A percentile compares a stretch with the other conserved stretches of the same genome.
Conservation (phyloP, 2,888 invertebrate genomes). For the Leptogaster cylindrica region DNA sequence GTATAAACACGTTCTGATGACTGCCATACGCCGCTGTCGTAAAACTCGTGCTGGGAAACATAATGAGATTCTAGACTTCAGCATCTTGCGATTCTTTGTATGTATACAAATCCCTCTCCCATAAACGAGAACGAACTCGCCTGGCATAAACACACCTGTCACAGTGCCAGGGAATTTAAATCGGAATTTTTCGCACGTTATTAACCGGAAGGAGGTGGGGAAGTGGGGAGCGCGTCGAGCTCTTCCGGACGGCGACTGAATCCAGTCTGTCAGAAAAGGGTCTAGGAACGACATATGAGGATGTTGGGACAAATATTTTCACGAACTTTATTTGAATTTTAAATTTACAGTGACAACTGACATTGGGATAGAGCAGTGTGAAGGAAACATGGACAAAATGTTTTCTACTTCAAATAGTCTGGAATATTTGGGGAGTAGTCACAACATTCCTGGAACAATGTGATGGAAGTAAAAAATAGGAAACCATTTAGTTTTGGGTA, state of each 20-base stretch:
- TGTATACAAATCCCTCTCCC: slow-evolving; percentile 6
- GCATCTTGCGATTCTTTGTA: background rate
- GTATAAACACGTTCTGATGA: slow-evolving; percentile 77
- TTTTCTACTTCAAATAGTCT: slow-evolving; percentile 40
- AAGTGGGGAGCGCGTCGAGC: slow-evolving; percentile 19
- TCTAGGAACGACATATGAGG: slow-evolving; percentile 28
- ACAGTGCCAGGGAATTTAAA: slow-evolving; percentile 42
- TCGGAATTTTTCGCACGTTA: slow-evolving; percentile 44
- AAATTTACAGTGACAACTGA: slow-evolving; percentile 50
- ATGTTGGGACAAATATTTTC: slow-evolving; percentile 28
- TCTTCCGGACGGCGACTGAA: background rate
- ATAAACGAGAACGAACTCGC: slow-evolving; percentile 37
- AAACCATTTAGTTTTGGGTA: background rate
- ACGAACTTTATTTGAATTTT: slow-evolving; percentile 50
- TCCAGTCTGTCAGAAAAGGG: slow-evolving; percentile 1
- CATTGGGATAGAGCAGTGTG: slow-evolving; percentile 22
- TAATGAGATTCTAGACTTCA: background rate
- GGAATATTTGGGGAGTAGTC: slow-evolving; percentile 19
- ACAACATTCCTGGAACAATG: slow-evolving; percentile 8
- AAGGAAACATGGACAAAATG: slow-evolving; percentile 42
- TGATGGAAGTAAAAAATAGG: background rate
- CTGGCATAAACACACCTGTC: slow-evolving; percentile 41
- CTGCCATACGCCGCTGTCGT: slow-evolving; percentile 78
- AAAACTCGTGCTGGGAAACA: slow-evolving; percentile 71
- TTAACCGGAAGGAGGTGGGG: slow-evolving; percentile 18